Conservation (phyloP, 2,113 vertebrate species). For the Bagarius yarrelli region DNA sequence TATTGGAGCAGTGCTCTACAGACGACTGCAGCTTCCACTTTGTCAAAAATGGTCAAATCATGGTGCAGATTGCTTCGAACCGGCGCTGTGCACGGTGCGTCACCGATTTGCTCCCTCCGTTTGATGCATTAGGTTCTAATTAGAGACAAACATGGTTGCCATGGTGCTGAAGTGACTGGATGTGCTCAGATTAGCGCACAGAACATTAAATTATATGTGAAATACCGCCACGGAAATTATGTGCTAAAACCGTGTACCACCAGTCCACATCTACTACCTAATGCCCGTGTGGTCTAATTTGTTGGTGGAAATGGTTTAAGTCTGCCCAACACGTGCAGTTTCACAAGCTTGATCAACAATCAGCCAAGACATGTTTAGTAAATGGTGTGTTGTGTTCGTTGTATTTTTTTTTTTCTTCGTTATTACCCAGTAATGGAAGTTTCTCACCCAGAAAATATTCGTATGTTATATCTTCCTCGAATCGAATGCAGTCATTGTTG, state of each 20-base stretch:
- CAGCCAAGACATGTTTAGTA: neutral
- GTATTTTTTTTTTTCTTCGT: neutral
- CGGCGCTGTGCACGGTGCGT: slow-evolving; percentile 3
- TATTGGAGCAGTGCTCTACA: slow-evolving; percentile 2
- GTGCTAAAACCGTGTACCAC: slow-evolving; percentile 8
- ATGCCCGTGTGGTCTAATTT: neutral
- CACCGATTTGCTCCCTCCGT: slow-evolving; percentile 8
- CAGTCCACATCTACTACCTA: slow-evolving; percentile 2
- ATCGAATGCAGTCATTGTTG: neutral
- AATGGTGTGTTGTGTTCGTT: neutral
- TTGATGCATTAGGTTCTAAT: slow-evolving; percentile 30
- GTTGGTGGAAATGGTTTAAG: slow-evolving; percentile 12
- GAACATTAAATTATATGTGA: slow-evolving; percentile 30
- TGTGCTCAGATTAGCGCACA: slow-evolving; percentile 2
- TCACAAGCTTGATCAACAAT: neutral
- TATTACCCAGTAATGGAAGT: neutral
- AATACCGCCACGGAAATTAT: slow-evolving; percentile 1
- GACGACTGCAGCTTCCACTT: neutral
- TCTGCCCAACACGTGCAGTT: neutral
- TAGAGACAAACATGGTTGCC: slow-evolving; percentile 29
- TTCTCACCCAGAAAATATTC: neutral
- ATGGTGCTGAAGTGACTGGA: slow-evolving; percentile 34
- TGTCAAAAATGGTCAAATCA: slow-evolving; percentile 21
- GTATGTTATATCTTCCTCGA: neutral
- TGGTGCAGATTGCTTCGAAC: neutral